phyloP scores from a whole-genome alignment of 1,140 invertebrate species.

The Pseudomyrmex concolor region DNA sequence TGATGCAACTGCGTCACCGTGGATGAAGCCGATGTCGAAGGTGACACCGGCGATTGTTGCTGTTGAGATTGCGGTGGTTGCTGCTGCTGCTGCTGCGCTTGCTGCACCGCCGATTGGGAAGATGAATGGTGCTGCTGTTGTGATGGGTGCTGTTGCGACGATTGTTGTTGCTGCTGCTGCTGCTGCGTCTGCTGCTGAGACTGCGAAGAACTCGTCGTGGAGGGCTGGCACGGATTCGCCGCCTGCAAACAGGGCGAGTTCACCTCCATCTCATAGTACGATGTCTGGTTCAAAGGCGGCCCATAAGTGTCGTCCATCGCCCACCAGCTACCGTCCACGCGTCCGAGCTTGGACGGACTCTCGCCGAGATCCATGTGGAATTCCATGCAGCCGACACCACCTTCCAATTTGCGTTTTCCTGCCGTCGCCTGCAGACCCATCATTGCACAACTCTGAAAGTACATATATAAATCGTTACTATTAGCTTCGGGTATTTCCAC shows the following conservation, averaged over 20 bases:
- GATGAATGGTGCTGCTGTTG: slow-evolving; percentile 44
- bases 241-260: slow-evolving; percentile 76
- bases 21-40: slow-evolving; percentile 62
- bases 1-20: slow-evolving; percentile 70
- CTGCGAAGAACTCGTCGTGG: slow-evolving; percentile 61
- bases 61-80: slow-evolving; percentile 68
- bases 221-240: slow-evolving; percentile 71
- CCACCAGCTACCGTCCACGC: slow-evolving; percentile 84
- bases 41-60: slow-evolving; percentile 57
- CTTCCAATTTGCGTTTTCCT: slow-evolving; percentile 89
- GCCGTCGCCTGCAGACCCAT: slow-evolving; percentile 91
- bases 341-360: slow-evolving; percentile 82
- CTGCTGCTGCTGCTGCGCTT: slow-evolving; percentile 52
- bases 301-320: slow-evolving; percentile 82
- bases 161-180: slow-evolving; percentile 63
- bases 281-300: slow-evolving; percentile 74
- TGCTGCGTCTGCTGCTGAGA: slow-evolving; percentile 67
- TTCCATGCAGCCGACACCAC: slow-evolving; percentile 84
- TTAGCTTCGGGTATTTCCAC: slow-evolving; percentile 7
- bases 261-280: slow-evolving; percentile 80
- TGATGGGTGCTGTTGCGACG: slow-evolving; percentile 56
- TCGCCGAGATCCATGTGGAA: slow-evolving; percentile 84
- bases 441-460: slow-evolving; percentile 90
- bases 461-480: background rate
- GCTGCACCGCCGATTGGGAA: slow-evolving; percentile 38